Evolutionary conservation across 2,113 vertebrate genomes (phyloP), one percentile per base, ranked within the genome.

Genomic region (Crotalus tigris): DNA sequence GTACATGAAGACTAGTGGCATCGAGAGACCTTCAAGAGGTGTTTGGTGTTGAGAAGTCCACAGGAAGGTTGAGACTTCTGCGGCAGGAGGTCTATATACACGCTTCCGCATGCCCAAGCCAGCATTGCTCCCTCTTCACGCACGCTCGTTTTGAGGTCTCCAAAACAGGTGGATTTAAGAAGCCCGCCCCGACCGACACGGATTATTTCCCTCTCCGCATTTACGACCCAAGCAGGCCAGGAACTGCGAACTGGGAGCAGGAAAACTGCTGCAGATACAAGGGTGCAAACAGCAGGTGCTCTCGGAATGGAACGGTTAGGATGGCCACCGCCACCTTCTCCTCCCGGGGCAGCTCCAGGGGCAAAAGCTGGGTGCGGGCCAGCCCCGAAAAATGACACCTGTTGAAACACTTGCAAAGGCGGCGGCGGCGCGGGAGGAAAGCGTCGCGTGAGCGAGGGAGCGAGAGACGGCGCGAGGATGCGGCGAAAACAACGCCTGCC

Each of bases 401-500:
- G 46, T 87, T 51, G 51, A 87, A 29, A 53, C 5, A 11, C 46
- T 17, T 88, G 29, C 87, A 29, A n/a, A 55, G 55, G 54, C n/a
- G 55, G 29, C 29, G 91, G 85, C 17, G 69, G 64, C 29, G 64
- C n/a, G 19, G 69, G 69, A 39, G n/a, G 55, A 17, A 13, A 57
- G 39, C 21, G 39, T 26, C 26, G 29, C 6, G 53, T 0, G 29
- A 29, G 17, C 17, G 5, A 10, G 19, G 61, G 10, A 49, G 23
- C 2, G 21, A 29, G 49, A 33, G 49, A 0, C 15, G 3, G 46
- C 6, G 13, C 46, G 44, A 4, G 24, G 0, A 26, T 6, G 33
- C 75, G 17, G 33, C 33, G 17, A 81, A 81, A 81, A 93, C 98
- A 98, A 75, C 98, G 96, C 93, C 98, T 94, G 33, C 97, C 97